Conservation (phyloP, 2,113 vertebrate genomes). For the Lathamus discolor region DNA sequence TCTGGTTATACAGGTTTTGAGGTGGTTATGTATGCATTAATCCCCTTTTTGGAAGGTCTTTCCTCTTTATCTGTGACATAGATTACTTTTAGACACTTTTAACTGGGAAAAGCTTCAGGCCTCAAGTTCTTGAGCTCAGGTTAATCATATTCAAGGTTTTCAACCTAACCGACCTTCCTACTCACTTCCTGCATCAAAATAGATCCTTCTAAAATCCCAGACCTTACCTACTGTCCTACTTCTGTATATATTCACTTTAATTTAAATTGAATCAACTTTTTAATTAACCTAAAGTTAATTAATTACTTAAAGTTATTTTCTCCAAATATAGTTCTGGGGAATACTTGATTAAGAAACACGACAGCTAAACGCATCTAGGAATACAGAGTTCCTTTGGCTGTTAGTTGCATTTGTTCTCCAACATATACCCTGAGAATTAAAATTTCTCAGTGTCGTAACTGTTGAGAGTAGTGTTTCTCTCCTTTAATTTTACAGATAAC, state of each 20-base stretch:
- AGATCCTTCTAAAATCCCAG: conserved; percentile 12
- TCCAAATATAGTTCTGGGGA: neutral
- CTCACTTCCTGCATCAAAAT: neutral
- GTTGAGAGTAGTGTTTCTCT: neutral
- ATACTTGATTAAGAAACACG: conserved; percentile 27
- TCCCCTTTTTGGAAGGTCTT: neutral
- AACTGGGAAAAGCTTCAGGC: neutral
- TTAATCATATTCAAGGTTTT: neutral
- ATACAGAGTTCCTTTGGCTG: conserved; percentile 9
- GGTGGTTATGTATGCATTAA: neutral
- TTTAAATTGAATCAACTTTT: conserved; percentile 18
- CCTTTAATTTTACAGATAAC: neutral
- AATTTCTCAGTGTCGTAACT: neutral
- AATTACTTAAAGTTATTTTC: conserved; percentile 22
- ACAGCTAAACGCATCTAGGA: conserved; percentile 15
- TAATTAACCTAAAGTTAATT: conserved; percentile 27
- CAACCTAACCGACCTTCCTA: neutral
- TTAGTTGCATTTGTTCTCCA: conserved; percentile 6
- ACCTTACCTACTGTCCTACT: neutral
- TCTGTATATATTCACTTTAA: neutral
- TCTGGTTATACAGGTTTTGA: neutral
- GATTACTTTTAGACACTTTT: neutral
- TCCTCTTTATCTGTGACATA: neutral
- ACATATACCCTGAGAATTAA: neutral
- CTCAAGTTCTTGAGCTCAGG: neutral